A percentile compares a stretch with the other conserved stretches of the same genome.
Conservation (phyloP, 2,797 vertebrate genomes). For the Arnoldichthys spilopterus region DNA sequence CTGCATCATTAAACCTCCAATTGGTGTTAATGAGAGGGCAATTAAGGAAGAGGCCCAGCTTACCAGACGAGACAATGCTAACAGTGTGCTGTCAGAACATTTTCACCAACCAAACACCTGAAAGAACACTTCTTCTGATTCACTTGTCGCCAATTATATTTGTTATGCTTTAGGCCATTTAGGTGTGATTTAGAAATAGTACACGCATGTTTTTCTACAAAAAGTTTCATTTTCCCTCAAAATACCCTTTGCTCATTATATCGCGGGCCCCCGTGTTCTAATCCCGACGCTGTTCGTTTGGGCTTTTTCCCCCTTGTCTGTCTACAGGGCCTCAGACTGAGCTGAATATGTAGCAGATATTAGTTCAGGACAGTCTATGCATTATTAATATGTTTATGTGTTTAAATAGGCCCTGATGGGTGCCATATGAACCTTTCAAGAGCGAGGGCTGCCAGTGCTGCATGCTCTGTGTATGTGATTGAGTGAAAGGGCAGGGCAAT, state of each 20-base stretch:
- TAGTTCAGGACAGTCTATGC: slow-evolving; percentile 34
- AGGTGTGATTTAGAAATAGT: slow-evolving; percentile 59
- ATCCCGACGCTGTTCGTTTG: slow-evolving; percentile 34
- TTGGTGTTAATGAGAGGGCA: slow-evolving; percentile 77
- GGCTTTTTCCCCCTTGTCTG: not conserved
- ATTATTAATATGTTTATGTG: slow-evolving; percentile 66
- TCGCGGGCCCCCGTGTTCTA: slow-evolving; percentile 23
- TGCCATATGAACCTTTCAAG: slow-evolving; percentile 72
- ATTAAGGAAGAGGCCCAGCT: slow-evolving; percentile 74
- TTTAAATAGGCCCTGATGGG: slow-evolving; percentile 77
- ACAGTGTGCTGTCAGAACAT: slow-evolving; percentile 52
- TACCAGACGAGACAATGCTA: slow-evolving; percentile 47
- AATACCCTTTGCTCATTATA: slow-evolving; percentile 48
- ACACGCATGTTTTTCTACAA: slow-evolving; percentile 53
- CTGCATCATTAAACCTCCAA: slow-evolving; percentile 75
- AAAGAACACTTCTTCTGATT: slow-evolving; percentile 48
- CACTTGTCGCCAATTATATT: slow-evolving; percentile 44
- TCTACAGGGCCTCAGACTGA: slow-evolving; percentile 38
- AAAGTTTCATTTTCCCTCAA: slow-evolving; percentile 52
- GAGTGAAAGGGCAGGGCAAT: slow-evolving; percentile 24
- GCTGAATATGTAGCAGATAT: slow-evolving; percentile 40
- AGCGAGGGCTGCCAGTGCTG: slow-evolving; percentile 52
- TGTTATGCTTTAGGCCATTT: slow-evolving; percentile 48
- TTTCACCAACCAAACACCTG: slow-evolving; percentile 32
- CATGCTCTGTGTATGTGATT: slow-evolving; percentile 12